Evolutionary conservation across 2,797 vertebrate species (phyloP), one percentile per base, ranked within the genome.

Genomic region (Sebastolobus altivelis): DNA sequence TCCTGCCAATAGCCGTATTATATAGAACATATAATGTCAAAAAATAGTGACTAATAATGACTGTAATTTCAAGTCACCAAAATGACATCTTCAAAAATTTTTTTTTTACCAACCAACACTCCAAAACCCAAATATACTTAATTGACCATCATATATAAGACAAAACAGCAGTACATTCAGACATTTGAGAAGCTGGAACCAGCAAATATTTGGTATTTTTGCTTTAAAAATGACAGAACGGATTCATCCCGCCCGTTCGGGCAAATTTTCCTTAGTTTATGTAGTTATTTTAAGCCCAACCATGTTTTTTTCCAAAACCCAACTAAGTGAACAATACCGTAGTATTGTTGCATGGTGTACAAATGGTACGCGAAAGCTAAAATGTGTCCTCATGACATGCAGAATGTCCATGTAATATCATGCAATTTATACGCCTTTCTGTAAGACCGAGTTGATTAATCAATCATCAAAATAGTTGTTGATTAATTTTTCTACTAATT

Each of bases 281-380:
- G 14, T 46, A 0, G 43, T 46, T 3, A 46, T 16, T 46, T 18
- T 18, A 0, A 46, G 43, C 43, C 43, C 43, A 46, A 46, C 1
- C 1, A 0, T 46, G 43, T 46, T 46, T 46, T 25, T 46, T 46
- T 46, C 43, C 43, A 16, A 46, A 46, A 46, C 43, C 1, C 18
- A 46, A 8, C 43, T 46, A 46, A 46, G 43, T 18, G 6, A 46
- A 46, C 16, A 0, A 46, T 46, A 46, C 0, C 0, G 14, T 46
- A 46, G 43, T 46, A 16, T 46, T 46, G 43, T 46, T 46, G 43
- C 43, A 46, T 18, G 43, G 16, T 46, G 43, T 46, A 46, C 43
- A 46, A 8, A 0, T 46, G 43, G 43, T 16, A 46, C 1, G 43
- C 1, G 3, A 18, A 18, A 46, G 3, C 43, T 46, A 18, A 46